These are phyloP conservation scores for Alosa sapidissima DNA, from an alignment of 2,797 vertebrate species.

Conservation along the genomic window DNA sequence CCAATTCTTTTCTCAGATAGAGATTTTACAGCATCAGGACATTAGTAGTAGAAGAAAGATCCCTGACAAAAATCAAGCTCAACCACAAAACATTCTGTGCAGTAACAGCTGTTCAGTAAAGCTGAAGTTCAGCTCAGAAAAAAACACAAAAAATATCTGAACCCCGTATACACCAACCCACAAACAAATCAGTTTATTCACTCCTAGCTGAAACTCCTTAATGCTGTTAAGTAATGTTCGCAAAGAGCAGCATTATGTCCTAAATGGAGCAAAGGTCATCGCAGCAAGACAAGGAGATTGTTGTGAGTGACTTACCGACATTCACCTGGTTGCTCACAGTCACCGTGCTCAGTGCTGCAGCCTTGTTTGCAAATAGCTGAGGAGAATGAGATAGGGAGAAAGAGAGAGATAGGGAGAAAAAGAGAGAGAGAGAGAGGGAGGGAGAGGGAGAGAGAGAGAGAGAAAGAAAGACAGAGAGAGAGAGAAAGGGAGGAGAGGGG, in stretches of 20 bases:
- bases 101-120: not conserved
- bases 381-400: slow-evolving; percentile 40
- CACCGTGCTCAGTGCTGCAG: slow-evolving; percentile 93
- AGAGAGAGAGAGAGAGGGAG: not conserved
- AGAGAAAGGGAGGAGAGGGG: not conserved
- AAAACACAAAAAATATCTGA: too few relatives aligned
- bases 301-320: slow-evolving; percentile 86
- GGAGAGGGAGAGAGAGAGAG: slow-evolving; percentile 11
- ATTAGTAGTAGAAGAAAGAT: not conserved
- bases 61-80: not conserved
- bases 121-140: not conserved
- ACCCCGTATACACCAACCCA: not conserved
- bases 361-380: slow-evolving; percentile 96
- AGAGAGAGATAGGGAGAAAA: not conserved
- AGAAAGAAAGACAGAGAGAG: not conserved
- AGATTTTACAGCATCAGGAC: not conserved
- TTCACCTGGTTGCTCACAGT: slow-evolving; percentile 90
- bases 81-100: not conserved
- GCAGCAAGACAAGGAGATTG: slow-evolving; percentile 15
- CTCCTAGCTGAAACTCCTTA: not conserved
- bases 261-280: slow-evolving; percentile 37
- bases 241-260: not conserved
- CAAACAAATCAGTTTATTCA: not conserved
- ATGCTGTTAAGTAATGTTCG: slow-evolving; percentile 8
- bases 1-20: not conserved